A percentile compares a stretch with the other conserved stretches of the same genome.
These are phyloP conservation scores for Drosophila rellima DNA, from an alignment of 2,888 invertebrate species.

Conservation along the genomic window DNA sequence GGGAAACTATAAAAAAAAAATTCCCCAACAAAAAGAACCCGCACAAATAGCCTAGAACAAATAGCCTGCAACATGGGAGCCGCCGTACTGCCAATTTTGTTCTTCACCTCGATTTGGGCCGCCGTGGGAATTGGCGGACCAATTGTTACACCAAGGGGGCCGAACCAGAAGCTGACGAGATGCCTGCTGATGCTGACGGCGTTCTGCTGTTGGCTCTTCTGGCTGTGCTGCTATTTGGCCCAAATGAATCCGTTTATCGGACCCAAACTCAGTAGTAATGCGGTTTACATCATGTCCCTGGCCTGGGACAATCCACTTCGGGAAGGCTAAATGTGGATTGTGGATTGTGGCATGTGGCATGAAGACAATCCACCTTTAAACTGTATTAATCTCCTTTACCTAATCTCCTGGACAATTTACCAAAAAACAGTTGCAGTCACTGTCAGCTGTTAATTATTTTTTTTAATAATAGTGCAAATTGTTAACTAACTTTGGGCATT, in stretches of 20 bases:
- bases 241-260: constrained; percentile 97
- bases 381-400: constrained; percentile 34
- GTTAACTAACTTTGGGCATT: constrained; percentile 46
- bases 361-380: constrained; percentile 18
- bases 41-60: constrained; percentile 12
- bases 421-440: background rate
- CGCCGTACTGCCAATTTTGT: constrained; percentile 90
- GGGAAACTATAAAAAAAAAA: background rate
- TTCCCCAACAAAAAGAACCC: background rate
- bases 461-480: constrained; percentile 38
- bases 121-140: constrained; percentile 94
- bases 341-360: background rate
- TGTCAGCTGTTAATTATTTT: constrained; percentile 4
- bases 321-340: constrained; percentile 34
- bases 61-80: constrained; percentile 89
- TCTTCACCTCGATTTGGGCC: constrained; percentile 95
- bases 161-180: constrained; percentile 96
- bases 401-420: constrained; percentile 28
- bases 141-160: constrained; percentile 95
- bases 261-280: constrained; percentile 90
- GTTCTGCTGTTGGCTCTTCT: constrained; percentile 95
- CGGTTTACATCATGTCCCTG: constrained; percentile 91
- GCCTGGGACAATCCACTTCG: constrained; percentile 88
- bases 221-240: constrained; percentile 96
- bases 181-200: constrained; percentile 94